Conservation (phyloP, 2,888 invertebrate genomes). For the Tricholauxania praeusta region DNA sequence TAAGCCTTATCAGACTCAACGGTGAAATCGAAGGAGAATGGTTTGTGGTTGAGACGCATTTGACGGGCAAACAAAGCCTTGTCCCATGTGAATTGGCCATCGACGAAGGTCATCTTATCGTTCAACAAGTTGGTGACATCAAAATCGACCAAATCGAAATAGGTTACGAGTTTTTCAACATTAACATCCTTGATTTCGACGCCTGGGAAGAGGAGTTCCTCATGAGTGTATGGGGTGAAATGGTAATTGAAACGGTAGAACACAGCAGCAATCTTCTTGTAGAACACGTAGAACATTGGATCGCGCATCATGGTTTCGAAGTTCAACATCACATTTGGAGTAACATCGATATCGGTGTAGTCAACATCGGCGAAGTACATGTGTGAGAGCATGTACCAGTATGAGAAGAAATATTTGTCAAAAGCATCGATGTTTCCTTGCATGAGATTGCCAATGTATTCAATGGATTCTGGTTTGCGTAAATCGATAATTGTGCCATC, state of each 20-base stretch:
- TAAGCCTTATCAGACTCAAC: slow-evolving; percentile 72
- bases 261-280: slow-evolving; percentile 72
- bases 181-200: slow-evolving; percentile 74
- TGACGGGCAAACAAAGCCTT: slow-evolving; percentile 71
- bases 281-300: slow-evolving; percentile 77
- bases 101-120: slow-evolving; percentile 48
- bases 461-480: slow-evolving; percentile 72
- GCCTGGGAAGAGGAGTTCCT: slow-evolving; percentile 72
- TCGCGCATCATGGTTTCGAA: slow-evolving; percentile 76
- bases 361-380: slow-evolving; percentile 45
- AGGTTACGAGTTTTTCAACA: slow-evolving; percentile 75
- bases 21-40: slow-evolving; percentile 73
- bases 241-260: slow-evolving; percentile 72
- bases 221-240: slow-evolving; percentile 72
- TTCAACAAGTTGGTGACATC: slow-evolving; percentile 68
- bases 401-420: slow-evolving; percentile 48
- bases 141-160: slow-evolving; percentile 74
- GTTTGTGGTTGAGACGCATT: slow-evolving; percentile 76
- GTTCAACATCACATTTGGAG: slow-evolving; percentile 75
- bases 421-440: slow-evolving; percentile 69
- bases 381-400: slow-evolving; percentile 45
- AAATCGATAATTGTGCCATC: slow-evolving; percentile 71
- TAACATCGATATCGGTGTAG: slow-evolving; percentile 51
- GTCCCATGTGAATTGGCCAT: slow-evolving; percentile 61
- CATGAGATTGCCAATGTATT: slow-evolving; percentile 74